Evolutionary conservation across 2,888 invertebrate species (phyloP).

Genomic region (Frankliniella fusca): DNA sequence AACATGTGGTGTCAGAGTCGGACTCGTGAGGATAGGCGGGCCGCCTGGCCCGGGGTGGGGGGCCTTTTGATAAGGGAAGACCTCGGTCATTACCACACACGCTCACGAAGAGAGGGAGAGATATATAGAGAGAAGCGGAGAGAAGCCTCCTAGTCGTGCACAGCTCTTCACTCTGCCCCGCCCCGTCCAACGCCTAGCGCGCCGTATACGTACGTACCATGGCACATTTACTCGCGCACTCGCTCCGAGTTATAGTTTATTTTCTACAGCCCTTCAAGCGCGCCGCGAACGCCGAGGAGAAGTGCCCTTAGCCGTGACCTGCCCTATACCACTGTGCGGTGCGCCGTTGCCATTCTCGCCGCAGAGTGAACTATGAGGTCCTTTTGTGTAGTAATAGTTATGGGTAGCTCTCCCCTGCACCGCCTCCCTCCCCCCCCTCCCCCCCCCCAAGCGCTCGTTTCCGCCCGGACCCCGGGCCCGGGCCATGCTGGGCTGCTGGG

Average conservation of each 20-base stretch:
- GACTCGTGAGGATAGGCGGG: neutral
- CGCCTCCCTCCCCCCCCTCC: no score
- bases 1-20: slow-evolving; percentile 3
- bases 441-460: no score
- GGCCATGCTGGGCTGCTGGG: neutral
- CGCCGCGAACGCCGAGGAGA: no score
- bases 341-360: no score
- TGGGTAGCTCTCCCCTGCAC: no score
- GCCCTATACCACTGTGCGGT: no score
- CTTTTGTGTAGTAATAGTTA: no score
- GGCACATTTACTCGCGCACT: neutral
- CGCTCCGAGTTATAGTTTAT: neutral
- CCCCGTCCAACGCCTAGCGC: neutral
- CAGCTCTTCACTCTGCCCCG: neutral
- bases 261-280: no score
- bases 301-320: no score
- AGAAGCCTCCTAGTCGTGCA: neutral
- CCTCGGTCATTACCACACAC: neutral
- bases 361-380: no score
- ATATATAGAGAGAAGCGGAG: neutral
- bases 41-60: neutral
- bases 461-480: neutral
- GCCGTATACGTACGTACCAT: neutral
- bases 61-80: neutral
- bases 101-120: neutral